Percentiles rank a stretch among this genome's conserved stretches.
Evolutionary conservation across 2,888 invertebrate species (phyloP).

Genomic region (Chirona hameri): DNA sequence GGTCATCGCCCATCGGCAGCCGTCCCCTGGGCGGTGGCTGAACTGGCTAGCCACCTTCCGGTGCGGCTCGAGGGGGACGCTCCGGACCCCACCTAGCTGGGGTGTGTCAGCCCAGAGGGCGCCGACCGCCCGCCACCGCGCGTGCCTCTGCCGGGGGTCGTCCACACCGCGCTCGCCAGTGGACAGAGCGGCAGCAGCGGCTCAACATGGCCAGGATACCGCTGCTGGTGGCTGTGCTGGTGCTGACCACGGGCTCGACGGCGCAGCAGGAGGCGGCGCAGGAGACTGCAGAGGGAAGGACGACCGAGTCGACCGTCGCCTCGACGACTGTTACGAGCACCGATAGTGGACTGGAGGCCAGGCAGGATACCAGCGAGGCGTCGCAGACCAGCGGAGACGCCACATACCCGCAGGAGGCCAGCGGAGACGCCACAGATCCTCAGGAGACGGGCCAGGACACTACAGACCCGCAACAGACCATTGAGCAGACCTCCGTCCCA

Average conservation of each 20-base stretch:
- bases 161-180: background rate
- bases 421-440: background rate
- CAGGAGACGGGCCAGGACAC: background rate
- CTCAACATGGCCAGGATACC: background rate
- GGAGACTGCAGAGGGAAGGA: background rate
- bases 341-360: background rate
- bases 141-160: background rate
- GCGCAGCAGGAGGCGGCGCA: background rate
- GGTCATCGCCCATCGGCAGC: background rate
- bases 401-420: background rate
- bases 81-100: background rate
- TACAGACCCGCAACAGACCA: background rate
- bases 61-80: background rate
- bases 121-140: background rate
- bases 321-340: background rate
- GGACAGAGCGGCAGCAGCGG: background rate
- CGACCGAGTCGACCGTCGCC: background rate
- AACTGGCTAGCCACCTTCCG: background rate
- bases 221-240: background rate
- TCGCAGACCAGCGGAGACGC: background rate
- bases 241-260: background rate
- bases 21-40: background rate
- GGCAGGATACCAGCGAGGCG: background rate
- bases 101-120: background rate
- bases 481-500: background rate